Base-by-base conservation (phyloP, 2,113 vertebrate species). In the Pavo muticus region DNA sequence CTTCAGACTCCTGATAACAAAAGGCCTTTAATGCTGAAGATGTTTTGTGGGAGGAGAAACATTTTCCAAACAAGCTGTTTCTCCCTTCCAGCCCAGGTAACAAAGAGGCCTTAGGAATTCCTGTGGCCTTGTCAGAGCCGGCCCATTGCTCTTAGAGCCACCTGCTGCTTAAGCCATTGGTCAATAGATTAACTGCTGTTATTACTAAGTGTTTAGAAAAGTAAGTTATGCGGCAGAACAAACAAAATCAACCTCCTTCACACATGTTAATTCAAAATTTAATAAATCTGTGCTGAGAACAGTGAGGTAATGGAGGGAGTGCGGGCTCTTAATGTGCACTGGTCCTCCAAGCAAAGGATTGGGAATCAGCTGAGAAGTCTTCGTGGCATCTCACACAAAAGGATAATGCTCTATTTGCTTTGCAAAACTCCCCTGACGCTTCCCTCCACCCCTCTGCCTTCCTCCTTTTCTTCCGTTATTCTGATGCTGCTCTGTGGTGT, bases 221-320 rank as follows among this genome's bases (percentile, higher is more conserved):
- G 97, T 98, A 97, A 97, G 98, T 98, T 97, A 98, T 97, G 97
- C 97, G 97, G 94, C 97, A 98, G 97, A 98, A 97, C 98, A 98
- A 98, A 98, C 98, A 98, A 97, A 98, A 97, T 97, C 98, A 98
- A 97, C 96, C 97, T 95, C 94, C 97, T 98, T 98, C 97, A 98
- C 98, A 98, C 96, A 97, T 98, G 97, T 96, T 98, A 98, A 98
- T 98, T 98, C 97, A 92, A 97, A 98, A 97, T 97, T 98, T 98
- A 98, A 98, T 98, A 98, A 97, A 96, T 78, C 95, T 92, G 74
- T 87, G 87, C 92, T 94, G 92, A 96, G 95, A 96, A 96, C 96
- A 95, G 92, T 96, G 88, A 96, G 96, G 85, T 94, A 96, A 96
- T 96, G 84, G 94, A 92, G 85, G 84, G 54, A 19, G 48, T 35